phyloP scores from a whole-genome alignment of 2,113 vertebrate genomes.

The Ifrita kowaldi region DNA sequence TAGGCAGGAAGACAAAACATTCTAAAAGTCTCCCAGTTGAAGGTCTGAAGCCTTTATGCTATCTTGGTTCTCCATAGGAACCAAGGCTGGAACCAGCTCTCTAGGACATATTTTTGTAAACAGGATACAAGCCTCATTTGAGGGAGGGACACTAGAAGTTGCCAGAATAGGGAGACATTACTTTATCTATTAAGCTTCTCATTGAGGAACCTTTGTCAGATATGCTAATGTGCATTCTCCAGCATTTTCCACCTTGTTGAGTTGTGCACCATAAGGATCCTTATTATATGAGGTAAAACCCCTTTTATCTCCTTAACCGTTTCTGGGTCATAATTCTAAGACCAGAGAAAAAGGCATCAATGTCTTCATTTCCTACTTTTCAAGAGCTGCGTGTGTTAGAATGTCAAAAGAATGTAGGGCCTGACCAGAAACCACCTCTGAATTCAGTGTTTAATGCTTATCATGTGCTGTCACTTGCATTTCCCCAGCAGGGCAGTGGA shows the following conservation, averaged over 20 bases:
- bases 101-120: neutral
- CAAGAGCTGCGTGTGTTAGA: neutral
- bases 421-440: neutral
- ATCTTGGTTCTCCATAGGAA: neutral
- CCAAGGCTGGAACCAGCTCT: neutral
- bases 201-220: neutral
- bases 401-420: neutral
- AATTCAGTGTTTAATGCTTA: neutral
- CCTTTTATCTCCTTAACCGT: fast-evolving
- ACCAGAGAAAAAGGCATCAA: neutral
- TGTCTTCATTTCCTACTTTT: neutral
- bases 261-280: neutral
- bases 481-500: neutral
- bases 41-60: neutral
- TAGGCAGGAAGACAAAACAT: neutral
- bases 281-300: neutral
- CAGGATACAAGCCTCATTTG: neutral
- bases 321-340: neutral
- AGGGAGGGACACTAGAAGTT: too few relatives aligned
- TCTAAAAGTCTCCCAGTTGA: neutral
- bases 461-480: neutral
- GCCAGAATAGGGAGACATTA: neutral
- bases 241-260: fast-evolving
- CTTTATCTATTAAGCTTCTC: neutral
- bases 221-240: neutral